Conservation (phyloP, 2,797 vertebrate genomes). For the Leptodactylus fallax region DNA sequence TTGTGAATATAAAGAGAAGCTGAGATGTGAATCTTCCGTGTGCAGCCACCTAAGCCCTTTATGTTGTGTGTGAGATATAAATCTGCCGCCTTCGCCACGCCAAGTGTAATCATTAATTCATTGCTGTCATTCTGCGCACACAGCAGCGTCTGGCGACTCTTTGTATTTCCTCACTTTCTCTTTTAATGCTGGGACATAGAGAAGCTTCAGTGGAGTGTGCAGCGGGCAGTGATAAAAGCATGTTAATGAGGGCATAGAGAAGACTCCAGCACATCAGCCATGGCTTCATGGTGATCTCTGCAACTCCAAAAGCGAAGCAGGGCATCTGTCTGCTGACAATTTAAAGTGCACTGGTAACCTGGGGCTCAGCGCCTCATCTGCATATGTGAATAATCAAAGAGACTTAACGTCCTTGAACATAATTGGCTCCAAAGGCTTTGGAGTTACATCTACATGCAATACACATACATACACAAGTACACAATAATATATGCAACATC, state of each 20-base stretch:
- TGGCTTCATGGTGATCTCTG: background rate
- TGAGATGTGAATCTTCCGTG: background rate
- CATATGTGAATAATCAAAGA: background rate
- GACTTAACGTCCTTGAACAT: background rate
- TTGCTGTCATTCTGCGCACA: background rate
- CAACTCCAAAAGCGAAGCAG: background rate
- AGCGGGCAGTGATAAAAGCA: constrained; percentile 25
- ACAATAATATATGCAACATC: too few relatives aligned
- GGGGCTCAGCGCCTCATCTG: constrained; percentile 9
- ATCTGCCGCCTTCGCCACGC: background rate
- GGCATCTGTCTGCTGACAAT: constrained; percentile 25
- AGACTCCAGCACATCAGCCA: background rate
- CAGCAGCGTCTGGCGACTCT: background rate
- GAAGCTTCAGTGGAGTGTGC: background rate
- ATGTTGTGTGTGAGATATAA: constrained; percentile 1
- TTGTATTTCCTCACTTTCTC: background rate
- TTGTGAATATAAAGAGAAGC: background rate
- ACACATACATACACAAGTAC: background rate
- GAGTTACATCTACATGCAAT: background rate
- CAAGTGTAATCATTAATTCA: background rate
- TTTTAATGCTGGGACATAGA: constrained; percentile 10
- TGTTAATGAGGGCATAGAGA: constrained; percentile 22
- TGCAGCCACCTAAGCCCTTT: background rate
- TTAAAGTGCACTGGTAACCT: background rate
- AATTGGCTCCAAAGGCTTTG: background rate